phyloP scores from a whole-genome alignment of 2,888 invertebrate genomes.

The Resseliella maxima region DNA sequence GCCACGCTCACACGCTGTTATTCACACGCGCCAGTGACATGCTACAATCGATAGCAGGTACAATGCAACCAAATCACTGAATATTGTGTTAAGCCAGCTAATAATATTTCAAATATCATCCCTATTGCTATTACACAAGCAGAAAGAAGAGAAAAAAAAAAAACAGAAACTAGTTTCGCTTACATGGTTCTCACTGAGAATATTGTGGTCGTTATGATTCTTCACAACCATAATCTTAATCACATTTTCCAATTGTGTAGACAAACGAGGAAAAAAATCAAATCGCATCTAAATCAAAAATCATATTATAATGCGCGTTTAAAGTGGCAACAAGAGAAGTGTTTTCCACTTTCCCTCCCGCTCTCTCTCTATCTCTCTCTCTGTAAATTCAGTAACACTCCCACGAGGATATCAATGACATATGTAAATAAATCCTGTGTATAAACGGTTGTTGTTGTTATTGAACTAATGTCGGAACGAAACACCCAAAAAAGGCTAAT shows the following conservation, averaged over 20 bases:
- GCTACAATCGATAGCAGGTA: slow-evolving; percentile 11
- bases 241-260: not conserved
- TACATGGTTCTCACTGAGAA: not conserved
- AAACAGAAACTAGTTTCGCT: not conserved
- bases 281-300: slow-evolving; percentile 51
- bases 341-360: not conserved
- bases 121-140: too few relatives aligned
- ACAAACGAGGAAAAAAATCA: not conserved
- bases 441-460: slow-evolving; percentile 1
- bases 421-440: slow-evolving; percentile 65
- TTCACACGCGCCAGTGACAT: slow-evolving; percentile 22
- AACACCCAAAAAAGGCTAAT: not conserved
- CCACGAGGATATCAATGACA: slow-evolving; percentile 69
- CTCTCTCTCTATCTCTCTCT: not conserved
- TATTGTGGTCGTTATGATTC: slow-evolving; percentile 3
- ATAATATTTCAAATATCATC: not conserved
- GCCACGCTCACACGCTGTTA: slow-evolving; percentile 14
- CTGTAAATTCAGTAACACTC: slow-evolving; percentile 62
- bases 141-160: not conserved
- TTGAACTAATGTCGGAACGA: slow-evolving; percentile 8
- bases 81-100: not conserved
- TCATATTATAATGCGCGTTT: slow-evolving; percentile 33
- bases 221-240: slow-evolving; percentile 32
- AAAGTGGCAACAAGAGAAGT: not conserved
- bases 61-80: not conserved